Evolutionary conservation across 1,140 invertebrate species (phyloP), one percentile per base, ranked within the genome.

Genomic region (Drosophila baimaii): DNA sequence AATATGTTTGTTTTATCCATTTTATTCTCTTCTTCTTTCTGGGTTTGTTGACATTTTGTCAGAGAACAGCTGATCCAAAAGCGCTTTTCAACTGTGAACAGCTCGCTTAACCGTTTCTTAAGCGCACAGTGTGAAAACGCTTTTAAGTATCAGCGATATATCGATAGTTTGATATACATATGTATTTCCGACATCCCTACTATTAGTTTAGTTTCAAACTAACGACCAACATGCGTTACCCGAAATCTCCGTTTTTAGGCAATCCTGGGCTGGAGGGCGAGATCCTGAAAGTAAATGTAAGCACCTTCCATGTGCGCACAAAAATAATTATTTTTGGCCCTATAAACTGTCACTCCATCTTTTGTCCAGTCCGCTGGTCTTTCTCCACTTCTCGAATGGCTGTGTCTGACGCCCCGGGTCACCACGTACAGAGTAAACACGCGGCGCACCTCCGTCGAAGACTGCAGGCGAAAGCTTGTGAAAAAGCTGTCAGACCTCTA

Each of bases 341-440:
- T 23, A n/a, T 37, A 52, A 69, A 41, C 46, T 43, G 29, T 33
- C 10, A 15, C 59, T 37, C 12, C 29, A 17, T 44, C 1, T 35
- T 37, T 19, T 39, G 33, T 57, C 44, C 23, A 91, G 90, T 31
- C 65, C 7, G 23, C 49, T 6, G 46, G 51, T 13, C 46, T 93
- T 27, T 27, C 90, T n/a, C 66, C 92, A 51, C 75, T 93, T 31
- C 85, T 93, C 13, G 65, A 88, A 78, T 96, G 95, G 95, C 85
- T 96, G 21, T 92, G 92, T 58, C 80, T 91, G 62, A 81, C 94
- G 10, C 95, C 95, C 29, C 93, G 93, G 71, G 92, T 92, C 55
- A 95, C 94, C 63, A 94, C 94, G 43, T 94, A 94, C 77, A 92
- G 95, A 84, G 89, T 95, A 7, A 95, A 95, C 79, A 92, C 91